Conservation (phyloP, 2,113 vertebrate genomes). For the Xyrauchen texanus region DNA sequence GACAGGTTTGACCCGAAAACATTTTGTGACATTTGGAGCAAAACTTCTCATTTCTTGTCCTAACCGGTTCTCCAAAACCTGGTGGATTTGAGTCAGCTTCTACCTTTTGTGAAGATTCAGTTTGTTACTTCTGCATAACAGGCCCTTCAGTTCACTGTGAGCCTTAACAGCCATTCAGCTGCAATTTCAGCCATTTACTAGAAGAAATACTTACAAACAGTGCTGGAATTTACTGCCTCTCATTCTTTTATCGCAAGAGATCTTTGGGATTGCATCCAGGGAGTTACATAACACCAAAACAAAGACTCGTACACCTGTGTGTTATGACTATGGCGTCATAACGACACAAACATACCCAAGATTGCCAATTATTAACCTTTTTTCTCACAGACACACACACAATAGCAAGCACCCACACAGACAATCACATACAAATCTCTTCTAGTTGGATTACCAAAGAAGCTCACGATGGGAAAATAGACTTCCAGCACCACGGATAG, state of each 20-base stretch:
- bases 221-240: slow-evolving; percentile 12
- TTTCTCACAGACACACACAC: slow-evolving; percentile 24
- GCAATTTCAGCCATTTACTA: neutral
- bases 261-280: neutral
- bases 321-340: slow-evolving; percentile 32
- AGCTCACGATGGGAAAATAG: slow-evolving; percentile 66
- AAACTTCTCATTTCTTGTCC: neutral
- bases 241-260: neutral
- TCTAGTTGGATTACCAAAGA: slow-evolving; percentile 37
- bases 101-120: too few species aligned
- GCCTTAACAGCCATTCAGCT: neutral
- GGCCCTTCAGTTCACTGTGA: neutral
- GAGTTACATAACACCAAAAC: slow-evolving; percentile 17
- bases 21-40: slow-evolving; percentile 37
- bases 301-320: neutral
- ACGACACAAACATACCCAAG: neutral
- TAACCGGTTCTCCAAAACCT: neutral
- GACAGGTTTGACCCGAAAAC: slow-evolving; percentile 30
- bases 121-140: neutral
- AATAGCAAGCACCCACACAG: neutral
- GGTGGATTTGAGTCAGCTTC: neutral
- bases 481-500: slow-evolving; percentile 6
- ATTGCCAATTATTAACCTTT: slow-evolving; percentile 8
- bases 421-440: slow-evolving; percentile 3
- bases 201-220: neutral